These are phyloP conservation scores for Lasiurus cinereus DNA, from an alignment of 2,113 vertebrate genomes.

Conservation along the genomic window DNA sequence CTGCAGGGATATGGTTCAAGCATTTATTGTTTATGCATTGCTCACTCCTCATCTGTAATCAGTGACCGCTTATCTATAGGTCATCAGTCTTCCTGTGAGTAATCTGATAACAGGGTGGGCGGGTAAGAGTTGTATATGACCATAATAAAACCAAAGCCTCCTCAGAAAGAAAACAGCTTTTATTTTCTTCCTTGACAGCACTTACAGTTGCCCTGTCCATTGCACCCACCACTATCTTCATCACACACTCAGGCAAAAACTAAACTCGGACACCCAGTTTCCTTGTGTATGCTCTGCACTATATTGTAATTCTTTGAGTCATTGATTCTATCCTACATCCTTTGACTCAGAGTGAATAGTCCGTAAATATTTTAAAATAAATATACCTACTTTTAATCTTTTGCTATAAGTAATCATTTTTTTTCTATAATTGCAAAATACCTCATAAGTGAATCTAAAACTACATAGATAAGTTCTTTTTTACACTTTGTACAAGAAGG, in stretches of 20 bases:
- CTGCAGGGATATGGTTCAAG: background rate
- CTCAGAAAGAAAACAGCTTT: background rate
- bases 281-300: background rate
- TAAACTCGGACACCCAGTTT: background rate
- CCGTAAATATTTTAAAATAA: background rate
- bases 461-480: background rate
- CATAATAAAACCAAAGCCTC: background rate
- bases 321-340: background rate
- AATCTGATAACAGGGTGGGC: background rate
- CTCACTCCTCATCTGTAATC: background rate
- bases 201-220: background rate
- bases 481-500: constrained; percentile 78
- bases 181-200: background rate
- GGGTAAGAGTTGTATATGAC: background rate
- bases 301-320: background rate
- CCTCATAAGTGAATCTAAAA: constrained; percentile 47
- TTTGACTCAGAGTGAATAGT: background rate
- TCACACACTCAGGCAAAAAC: background rate
- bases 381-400: constrained; percentile 6
- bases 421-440: constrained; percentile 27
- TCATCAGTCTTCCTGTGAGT: background rate
- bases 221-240: background rate
- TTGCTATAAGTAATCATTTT: background rate
- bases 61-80: background rate
- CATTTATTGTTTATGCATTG: background rate